Evolutionary conservation across 2,888 invertebrate genomes (phyloP), one percentile per base, ranked within the genome.

Genomic region (Cheilosia vernalis): DNA sequence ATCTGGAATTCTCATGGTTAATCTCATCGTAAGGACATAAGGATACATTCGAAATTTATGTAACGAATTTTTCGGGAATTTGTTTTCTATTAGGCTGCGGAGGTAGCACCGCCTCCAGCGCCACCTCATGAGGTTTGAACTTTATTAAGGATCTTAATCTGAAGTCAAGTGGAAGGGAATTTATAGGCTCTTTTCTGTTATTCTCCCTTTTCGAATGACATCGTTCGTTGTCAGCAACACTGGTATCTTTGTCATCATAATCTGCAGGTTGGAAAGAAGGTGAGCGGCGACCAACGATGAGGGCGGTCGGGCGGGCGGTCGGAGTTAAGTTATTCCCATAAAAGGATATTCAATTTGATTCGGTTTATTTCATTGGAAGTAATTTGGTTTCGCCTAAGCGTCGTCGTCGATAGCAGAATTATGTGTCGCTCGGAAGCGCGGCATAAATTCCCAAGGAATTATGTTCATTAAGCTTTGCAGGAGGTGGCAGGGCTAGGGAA

Each of bases 341-440:
- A 74, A 84, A 80, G 79, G 84, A 84, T 84, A 84, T 84, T 84
- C 80, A 84, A 84, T 84, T 84, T 74, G 69, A 84, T 80, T 84
- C 69, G 60, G 80, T 79, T 80, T 84, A 84, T 80, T 84, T 80
- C 69, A 70, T 80, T 84, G 80, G 80, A 84, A 84, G 84, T 84
- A 84, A 84, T 79, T 80, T 74, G 51, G 64, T 74, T 79, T 58
- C 51, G 30, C 17, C 55, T 69, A 40, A 70, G 53, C 53, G 67
- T 53, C 44, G 72, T 9, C 10, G 24, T 51, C 77, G 60, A 61
- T 72, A 33, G 72, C 51, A 51, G 13, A 55, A 66, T 78, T 66
- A 47, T 66, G 55, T 56, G 55, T 56, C 72, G 53, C 63, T 66
- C 58, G 40, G 55, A 72, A 64, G 72, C 49, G 61, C 74, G 78